Evolutionary conservation across 2,113 vertebrate genomes (phyloP), one percentile per base, ranked within the genome.

Genomic region (Melanocharis versteri): DNA sequence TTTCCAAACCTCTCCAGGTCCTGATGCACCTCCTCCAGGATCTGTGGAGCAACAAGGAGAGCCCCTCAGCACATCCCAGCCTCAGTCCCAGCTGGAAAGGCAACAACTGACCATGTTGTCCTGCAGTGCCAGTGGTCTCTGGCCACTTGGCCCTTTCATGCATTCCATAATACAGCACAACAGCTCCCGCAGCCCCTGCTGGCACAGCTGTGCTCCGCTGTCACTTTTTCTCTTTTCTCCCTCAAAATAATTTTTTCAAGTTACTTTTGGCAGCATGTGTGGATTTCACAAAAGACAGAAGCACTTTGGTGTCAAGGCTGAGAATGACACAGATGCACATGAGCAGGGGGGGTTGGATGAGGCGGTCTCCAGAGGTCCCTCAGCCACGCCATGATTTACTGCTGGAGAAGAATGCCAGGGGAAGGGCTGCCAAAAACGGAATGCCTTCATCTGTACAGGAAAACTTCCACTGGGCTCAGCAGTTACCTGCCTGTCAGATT

Each of bases 1-100:
- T 98, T 96, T 44, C 98, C 98, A 95, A 99, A 99, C 11, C 92
- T 94, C 91, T 93, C 82, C 86, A 99, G 96, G 48, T 99, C 98
- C 58, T 68, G 57, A 30, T 78, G 86, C 20, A 95, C 80, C 83
- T 93, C 93, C 71, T 91, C 91, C 94, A 95, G 95, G 28, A 98
- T 96, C 94, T 96, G 70, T 78, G 96, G 65, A 60, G 48, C 37
- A 73, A 37, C 33, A 69, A 42, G 40, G 42, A 50, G 53, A 79
- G 35, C 39, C 35, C 35, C 39, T 82, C 81, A 93, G 91, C 47
- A 19, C 2, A 0, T 1, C 7, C 22, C 31, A 40, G 53, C 62
- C 53, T 47, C 17, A 2, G 27, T 14, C 35, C 51, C 15, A 31
- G n/a, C 28, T 40, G 27, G 60, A 40, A 62, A 20, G 42, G 54